These are phyloP conservation scores for Odontophorus gujanensis DNA, from an alignment of 2,113 vertebrate species.

Conservation along the genomic window DNA sequence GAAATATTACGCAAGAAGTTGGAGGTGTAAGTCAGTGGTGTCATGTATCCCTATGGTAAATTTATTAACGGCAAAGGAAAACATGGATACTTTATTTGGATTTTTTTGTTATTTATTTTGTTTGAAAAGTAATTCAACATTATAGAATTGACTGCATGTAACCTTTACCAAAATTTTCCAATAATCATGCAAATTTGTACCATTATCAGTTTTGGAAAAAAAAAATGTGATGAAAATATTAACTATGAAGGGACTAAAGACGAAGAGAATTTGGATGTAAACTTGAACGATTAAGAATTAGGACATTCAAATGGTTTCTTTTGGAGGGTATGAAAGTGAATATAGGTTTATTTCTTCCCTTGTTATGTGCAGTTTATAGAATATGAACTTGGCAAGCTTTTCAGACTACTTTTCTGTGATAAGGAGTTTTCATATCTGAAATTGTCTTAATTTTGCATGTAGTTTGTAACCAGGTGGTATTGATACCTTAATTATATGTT, in stretches of 20 bases:
- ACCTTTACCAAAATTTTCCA: neutral
- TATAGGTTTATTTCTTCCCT: neutral
- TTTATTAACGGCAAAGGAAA: neutral
- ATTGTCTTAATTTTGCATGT: neutral
- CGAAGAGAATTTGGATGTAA: neutral
- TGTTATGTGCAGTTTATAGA: neutral
- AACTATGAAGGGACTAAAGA: neutral
- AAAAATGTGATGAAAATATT: neutral
- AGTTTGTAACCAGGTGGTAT: neutral
- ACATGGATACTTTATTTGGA: fast-evolving
- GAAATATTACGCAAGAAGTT: neutral
- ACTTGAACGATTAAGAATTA: neutral
- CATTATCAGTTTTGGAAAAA: neutral
- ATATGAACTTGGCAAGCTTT: neutral
- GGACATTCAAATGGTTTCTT: neutral
- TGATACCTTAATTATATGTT: neutral
- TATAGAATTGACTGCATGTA: neutral
- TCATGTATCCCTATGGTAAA: neutral
- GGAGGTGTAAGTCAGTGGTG: neutral
- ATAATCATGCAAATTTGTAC: neutral
- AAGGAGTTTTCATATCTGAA: neutral
- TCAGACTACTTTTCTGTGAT: neutral
- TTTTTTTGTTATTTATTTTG: neutral
- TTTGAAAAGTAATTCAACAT: neutral
- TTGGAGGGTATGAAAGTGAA: neutral